A percentile compares a stretch with the other conserved stretches of the same genome.
Conservation (phyloP, 2,113 vertebrate genomes). For the Chaetodon auriga region DNA sequence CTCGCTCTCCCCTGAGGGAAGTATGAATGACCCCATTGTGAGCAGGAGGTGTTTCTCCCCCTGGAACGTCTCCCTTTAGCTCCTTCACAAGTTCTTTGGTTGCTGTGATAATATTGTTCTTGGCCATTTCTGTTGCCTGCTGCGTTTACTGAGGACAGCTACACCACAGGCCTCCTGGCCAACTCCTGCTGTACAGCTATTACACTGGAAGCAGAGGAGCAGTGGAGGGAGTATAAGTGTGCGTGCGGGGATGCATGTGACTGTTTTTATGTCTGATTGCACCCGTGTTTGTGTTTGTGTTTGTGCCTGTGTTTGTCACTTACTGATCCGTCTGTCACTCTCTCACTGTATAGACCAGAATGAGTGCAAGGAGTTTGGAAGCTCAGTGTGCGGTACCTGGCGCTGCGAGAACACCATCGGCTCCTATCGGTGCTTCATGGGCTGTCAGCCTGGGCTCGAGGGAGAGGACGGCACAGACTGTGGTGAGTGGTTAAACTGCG, state of each 20-base stretch:
- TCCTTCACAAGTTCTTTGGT: constrained; percentile 80
- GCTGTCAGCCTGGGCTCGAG: constrained; percentile 76
- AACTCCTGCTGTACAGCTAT: constrained; percentile 54
- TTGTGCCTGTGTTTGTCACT: constrained; percentile 64
- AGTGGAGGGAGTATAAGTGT: constrained; percentile 50
- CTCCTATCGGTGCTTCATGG: constrained; percentile 83
- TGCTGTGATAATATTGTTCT: constrained; percentile 84
- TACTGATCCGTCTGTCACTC: constrained; percentile 48
- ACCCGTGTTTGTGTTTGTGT: constrained; percentile 57
- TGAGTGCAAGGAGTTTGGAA: constrained; percentile 84
- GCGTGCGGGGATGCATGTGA: constrained; percentile 17
- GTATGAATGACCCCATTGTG: constrained; percentile 80
- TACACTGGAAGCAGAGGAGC: constrained; percentile 54
- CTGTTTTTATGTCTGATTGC: constrained; percentile 41
- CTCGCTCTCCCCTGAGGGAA: constrained; percentile 56
- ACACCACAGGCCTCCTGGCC: constrained; percentile 72
- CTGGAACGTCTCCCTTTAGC: constrained; percentile 76
- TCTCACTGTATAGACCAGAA: constrained; percentile 76
- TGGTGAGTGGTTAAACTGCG: constrained; percentile 72
- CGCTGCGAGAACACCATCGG: constrained; percentile 86
- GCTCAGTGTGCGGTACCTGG: constrained; percentile 81
- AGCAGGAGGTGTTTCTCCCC: constrained; percentile 79
- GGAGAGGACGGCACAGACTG: constrained; percentile 71
- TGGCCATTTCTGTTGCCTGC: constrained; percentile 74
- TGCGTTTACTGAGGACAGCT: constrained; percentile 75